Evolutionary conservation across 2,797 vertebrate species (phyloP).

Genomic region (Danio kyathit): DNA sequence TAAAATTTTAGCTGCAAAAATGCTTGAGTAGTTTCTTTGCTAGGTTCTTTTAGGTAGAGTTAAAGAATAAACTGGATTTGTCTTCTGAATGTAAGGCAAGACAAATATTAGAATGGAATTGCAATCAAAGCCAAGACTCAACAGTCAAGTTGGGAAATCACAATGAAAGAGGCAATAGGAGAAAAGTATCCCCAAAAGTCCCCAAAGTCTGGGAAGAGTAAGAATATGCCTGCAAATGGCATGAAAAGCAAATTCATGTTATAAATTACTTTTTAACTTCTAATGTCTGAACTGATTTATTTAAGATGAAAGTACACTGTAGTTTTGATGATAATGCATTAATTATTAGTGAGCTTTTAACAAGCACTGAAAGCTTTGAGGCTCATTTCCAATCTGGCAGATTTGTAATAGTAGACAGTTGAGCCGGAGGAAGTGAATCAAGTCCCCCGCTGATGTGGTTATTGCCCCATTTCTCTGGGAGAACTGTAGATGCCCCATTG

Average conservation of each 20-base stretch:
- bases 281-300: neutral
- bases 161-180: neutral
- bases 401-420: slow-evolving; percentile 7
- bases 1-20: neutral
- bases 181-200: neutral
- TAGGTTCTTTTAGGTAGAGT: neutral
- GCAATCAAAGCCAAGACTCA: neutral
- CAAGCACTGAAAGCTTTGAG: neutral
- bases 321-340: slow-evolving; percentile 1
- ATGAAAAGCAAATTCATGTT: neutral
- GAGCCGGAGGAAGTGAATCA: slow-evolving; percentile 24
- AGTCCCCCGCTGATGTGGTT: neutral
- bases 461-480: slow-evolving; percentile 18
- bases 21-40: neutral
- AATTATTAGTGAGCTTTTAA: slow-evolving; percentile 20
- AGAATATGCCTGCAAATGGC: neutral
- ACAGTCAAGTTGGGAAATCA: neutral
- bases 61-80: neutral
- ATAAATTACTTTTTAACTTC: neutral
- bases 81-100: neutral
- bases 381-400: slow-evolving; percentile 32
- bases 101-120: neutral
- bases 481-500: slow-evolving; percentile 31
- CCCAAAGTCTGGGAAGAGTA: neutral
- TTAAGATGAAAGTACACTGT: neutral